Evolutionary conservation across 1,140 invertebrate species (phyloP).

Genomic region (Hyposmocoma kahamanoa): DNA sequence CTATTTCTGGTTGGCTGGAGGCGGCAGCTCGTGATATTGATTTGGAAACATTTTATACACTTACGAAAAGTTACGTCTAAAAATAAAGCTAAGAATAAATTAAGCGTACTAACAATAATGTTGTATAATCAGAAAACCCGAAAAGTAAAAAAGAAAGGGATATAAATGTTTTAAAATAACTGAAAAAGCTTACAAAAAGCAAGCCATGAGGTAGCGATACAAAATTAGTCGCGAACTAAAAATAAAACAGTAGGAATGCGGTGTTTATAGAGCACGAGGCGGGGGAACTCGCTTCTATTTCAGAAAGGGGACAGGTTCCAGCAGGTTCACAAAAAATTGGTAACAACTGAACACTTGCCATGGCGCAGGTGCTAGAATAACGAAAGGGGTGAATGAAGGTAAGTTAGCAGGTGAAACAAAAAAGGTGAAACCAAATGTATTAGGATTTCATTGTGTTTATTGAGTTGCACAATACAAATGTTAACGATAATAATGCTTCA

Average conservation of each 20-base stretch:
- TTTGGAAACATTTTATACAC: not conserved
- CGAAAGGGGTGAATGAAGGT: not conserved
- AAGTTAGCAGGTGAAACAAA: too few species aligned
- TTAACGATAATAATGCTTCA: too few species aligned
- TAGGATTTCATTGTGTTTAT: too few species aligned
- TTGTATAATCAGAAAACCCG: too few species aligned
- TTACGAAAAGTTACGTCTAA: not conserved
- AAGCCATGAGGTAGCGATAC: not conserved
- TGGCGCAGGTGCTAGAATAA: not conserved
- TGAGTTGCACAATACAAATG: too few species aligned
- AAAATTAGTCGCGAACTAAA: not conserved
- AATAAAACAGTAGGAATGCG: not conserved
- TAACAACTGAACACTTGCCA: not conserved
- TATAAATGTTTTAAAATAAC: too few species aligned
- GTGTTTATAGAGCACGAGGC: not conserved
- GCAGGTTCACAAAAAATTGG: not conserved
- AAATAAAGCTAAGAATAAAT: not conserved
- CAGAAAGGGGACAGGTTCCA: too few species aligned
- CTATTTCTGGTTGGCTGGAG: not conserved
- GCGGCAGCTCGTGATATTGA: not conserved
- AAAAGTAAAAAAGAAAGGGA: too few species aligned
- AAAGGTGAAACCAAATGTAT: too few species aligned
- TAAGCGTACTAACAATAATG: too few species aligned
- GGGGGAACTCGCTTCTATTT: not conserved
- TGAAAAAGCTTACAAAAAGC: conserved; percentile 1